phyloP scores from a whole-genome alignment of 2,113 vertebrate species.

The Setophaga kirtlandii region DNA sequence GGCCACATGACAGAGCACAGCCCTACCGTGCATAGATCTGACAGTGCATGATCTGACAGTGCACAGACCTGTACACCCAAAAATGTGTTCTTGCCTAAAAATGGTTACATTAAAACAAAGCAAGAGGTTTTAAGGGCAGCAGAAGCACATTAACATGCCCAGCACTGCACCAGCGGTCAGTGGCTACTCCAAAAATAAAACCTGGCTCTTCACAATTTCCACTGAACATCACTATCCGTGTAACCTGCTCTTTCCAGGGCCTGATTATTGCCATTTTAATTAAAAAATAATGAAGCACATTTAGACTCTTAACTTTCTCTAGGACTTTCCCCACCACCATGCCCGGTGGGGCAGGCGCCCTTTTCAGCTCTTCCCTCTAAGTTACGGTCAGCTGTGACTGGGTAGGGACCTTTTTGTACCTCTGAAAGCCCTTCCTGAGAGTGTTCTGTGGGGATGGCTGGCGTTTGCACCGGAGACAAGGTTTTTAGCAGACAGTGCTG shows the following conservation, averaged over 20 bases:
- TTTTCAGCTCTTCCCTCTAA: neutral
- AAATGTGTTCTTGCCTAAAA: neutral
- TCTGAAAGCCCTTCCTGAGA: neutral
- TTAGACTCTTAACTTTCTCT: neutral
- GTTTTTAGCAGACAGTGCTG: fast-evolving
- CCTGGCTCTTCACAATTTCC: neutral
- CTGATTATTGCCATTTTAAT: neutral
- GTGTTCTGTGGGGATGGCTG: fast-evolving
- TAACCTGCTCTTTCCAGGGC: neutral
- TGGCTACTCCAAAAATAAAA: neutral
- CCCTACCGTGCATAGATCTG: neutral
- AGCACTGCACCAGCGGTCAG: neutral
- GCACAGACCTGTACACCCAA: neutral
- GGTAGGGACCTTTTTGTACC: neutral
- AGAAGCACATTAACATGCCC: neutral
- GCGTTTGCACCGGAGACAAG: fast-evolving
- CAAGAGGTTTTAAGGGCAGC: neutral
- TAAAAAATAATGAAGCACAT: neutral
- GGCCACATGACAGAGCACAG: neutral
- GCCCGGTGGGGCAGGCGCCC: too few species aligned
- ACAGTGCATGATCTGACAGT: neutral
- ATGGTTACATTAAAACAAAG: neutral
- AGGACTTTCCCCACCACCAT: neutral
- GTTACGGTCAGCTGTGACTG: neutral
- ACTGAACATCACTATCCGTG: neutral